phyloP scores from a whole-genome alignment of 2,888 invertebrate genomes.

The Brachynemurus nebulosus region DNA sequence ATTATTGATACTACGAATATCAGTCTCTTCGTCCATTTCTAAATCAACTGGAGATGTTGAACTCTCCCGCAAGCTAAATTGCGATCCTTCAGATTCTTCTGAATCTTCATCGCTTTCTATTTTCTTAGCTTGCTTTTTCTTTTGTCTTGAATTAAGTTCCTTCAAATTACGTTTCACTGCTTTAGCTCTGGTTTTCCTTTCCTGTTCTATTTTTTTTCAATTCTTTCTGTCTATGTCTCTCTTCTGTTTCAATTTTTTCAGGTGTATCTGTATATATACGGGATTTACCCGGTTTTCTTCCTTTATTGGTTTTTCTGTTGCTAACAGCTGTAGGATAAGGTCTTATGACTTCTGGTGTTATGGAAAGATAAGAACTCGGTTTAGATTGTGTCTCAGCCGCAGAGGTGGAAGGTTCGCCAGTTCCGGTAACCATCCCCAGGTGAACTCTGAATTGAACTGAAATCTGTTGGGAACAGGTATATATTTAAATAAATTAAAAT shows the following conservation, averaged over 20 bases:
- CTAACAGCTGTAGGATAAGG: not conserved
- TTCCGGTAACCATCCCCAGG: not conserved
- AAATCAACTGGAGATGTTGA: constrained; percentile 12
- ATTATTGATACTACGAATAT: not conserved
- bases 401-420: not conserved
- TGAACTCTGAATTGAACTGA: too few species aligned
- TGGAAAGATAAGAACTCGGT: not conserved
- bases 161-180: constrained; percentile 14
- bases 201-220: not conserved
- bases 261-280: constrained; percentile 16
- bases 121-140: constrained; percentile 10
- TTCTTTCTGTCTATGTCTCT: constrained; percentile 4
- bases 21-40: constrained; percentile 2
- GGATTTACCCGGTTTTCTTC: constrained; percentile 9
- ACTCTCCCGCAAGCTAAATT: constrained; percentile 10
- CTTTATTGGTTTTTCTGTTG: not conserved
- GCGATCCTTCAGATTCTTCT: constrained; percentile 11
- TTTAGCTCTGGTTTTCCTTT: constrained; percentile 8
- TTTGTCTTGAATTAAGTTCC: constrained; percentile 11
- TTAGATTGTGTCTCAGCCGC: not conserved
- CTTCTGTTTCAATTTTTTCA: constrained; percentile 13
- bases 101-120: constrained; percentile 12
- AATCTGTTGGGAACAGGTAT: too few species aligned
- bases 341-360: not conserved
- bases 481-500: too few species aligned